Conservation (phyloP, 2,888 invertebrate genomes). For the Axea sp. region DNA sequence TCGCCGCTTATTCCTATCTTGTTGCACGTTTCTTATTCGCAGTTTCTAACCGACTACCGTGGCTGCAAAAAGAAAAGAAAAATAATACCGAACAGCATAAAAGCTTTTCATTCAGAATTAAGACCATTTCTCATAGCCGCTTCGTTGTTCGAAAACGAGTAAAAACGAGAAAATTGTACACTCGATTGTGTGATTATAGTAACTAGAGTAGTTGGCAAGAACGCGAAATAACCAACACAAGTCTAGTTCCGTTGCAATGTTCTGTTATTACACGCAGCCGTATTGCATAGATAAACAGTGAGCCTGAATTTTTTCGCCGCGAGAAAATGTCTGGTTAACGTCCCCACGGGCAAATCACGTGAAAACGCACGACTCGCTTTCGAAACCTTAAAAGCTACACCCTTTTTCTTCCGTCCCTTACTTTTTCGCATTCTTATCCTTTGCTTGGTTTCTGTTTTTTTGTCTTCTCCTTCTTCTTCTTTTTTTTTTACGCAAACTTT, state of each 20-base stretch:
- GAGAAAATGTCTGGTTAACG: conserved; percentile 41
- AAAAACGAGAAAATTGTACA: conserved; percentile 36
- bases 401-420: neutral
- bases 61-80: too few species aligned
- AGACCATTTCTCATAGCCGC: neutral
- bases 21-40: too few species aligned
- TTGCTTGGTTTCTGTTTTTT: too few species aligned
- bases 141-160: neutral
- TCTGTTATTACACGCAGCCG: conserved; percentile 24
- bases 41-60: too few species aligned
- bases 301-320: conserved; percentile 3
- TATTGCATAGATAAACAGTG: conserved; percentile 43
- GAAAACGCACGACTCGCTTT: conserved; percentile 40
- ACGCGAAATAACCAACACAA: conserved; percentile 21
- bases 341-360: conserved; percentile 28
- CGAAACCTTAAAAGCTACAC: conserved; percentile 5
- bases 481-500: conserved; percentile 24
- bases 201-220: conserved; percentile 22
- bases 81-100: too few species aligned
- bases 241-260: conserved; percentile 18
- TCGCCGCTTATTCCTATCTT: too few species aligned
- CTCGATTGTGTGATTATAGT: conserved; percentile 31
- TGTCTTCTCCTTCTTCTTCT: too few species aligned
- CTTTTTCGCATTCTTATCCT: too few species aligned
- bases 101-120: neutral